A percentile compares a stretch with the other conserved stretches of the same genome.
Conservation (phyloP, 2,113 vertebrate genomes). For the Chaetorhynchus papuensis region DNA sequence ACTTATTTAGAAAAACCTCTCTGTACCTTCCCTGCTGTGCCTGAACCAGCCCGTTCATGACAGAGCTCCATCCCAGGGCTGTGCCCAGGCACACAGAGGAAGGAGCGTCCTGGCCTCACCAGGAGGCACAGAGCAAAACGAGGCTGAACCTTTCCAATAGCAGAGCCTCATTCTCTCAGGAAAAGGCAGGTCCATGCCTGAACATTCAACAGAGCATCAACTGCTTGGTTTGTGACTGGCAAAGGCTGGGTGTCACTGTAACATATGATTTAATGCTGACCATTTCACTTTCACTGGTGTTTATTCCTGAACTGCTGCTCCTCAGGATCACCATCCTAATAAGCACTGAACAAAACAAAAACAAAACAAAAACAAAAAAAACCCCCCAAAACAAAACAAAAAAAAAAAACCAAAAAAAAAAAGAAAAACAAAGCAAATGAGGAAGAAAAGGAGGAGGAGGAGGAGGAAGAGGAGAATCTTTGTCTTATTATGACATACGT, state of each 20-base stretch:
- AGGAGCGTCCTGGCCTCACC: not conserved
- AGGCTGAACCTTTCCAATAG: not conserved
- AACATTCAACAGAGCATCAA: constrained; percentile 27
- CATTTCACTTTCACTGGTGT: constrained; percentile 35
- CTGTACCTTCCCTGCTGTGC: not conserved
- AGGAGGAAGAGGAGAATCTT: constrained; percentile 43
- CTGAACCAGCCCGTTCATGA: not conserved
- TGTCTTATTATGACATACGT: constrained; percentile 65
- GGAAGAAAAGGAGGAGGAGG: not conserved
- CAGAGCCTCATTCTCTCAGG: constrained; percentile 6
- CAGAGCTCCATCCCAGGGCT: not conserved
- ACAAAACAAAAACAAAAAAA: not conserved
- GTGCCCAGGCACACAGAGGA: not conserved
- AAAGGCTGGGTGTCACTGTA: constrained; percentile 23
- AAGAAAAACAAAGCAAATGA: not conserved
- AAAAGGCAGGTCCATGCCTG: constrained; percentile 41
- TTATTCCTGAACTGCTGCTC: constrained; percentile 66
- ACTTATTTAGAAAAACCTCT: not conserved
- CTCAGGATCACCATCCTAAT: constrained; percentile 68
- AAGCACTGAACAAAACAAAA: constrained; percentile 67
- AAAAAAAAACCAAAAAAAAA: not conserved
- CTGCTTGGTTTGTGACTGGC: constrained; percentile 34
- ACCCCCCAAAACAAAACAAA: not conserved
- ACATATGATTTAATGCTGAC: constrained; percentile 29
- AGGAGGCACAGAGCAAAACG: not conserved